A percentile compares a stretch with the other conserved stretches of the same genome.
phyloP scores from a whole-genome alignment of 2,888 invertebrate species.

The Stictocephala bisonia region DNA sequence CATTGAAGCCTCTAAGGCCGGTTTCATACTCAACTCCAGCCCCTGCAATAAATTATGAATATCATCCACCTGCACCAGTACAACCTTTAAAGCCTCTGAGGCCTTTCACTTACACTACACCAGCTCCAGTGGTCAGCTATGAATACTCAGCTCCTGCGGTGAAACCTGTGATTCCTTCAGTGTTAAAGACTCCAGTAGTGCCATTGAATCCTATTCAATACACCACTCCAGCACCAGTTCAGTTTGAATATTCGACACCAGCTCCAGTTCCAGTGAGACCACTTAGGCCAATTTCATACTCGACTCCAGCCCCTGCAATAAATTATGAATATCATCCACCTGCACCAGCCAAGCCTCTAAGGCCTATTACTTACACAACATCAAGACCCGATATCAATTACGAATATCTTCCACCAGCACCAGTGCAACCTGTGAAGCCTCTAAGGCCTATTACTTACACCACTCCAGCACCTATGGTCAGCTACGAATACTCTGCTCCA shows the following conservation, averaged over 20 bases:
- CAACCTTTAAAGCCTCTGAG: conserved; percentile 12
- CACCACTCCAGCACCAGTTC: conserved; percentile 27
- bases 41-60: background rate
- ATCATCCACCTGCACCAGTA: conserved; percentile 14
- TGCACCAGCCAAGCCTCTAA: conserved; percentile 34
- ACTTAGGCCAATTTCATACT: background rate
- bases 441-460: conserved; percentile 18
- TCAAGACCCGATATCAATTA: conserved; percentile 9
- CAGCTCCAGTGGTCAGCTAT: conserved; percentile 38
- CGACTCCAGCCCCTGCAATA: conserved; percentile 40
- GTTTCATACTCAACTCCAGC: background rate
- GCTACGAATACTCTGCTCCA: background rate
- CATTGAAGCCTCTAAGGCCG: conserved; percentile 30
- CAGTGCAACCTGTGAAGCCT: background rate
- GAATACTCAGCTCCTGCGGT: conserved; percentile 14
- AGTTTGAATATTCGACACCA: conserved; percentile 41
- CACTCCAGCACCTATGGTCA: conserved; percentile 17
- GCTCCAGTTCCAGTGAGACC: conserved; percentile 9
- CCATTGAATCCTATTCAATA: conserved; percentile 45
- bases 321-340: conserved; percentile 41
- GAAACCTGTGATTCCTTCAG: conserved; percentile 36
- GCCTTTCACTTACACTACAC: conserved; percentile 30
- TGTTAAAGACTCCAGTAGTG: conserved; percentile 36
- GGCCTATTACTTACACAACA: conserved; percentile 8
- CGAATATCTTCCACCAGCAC: conserved; percentile 30